Evolutionary conservation across 2,797 vertebrate species (phyloP).

Genomic region (Parotocinclus haroldoi): DNA sequence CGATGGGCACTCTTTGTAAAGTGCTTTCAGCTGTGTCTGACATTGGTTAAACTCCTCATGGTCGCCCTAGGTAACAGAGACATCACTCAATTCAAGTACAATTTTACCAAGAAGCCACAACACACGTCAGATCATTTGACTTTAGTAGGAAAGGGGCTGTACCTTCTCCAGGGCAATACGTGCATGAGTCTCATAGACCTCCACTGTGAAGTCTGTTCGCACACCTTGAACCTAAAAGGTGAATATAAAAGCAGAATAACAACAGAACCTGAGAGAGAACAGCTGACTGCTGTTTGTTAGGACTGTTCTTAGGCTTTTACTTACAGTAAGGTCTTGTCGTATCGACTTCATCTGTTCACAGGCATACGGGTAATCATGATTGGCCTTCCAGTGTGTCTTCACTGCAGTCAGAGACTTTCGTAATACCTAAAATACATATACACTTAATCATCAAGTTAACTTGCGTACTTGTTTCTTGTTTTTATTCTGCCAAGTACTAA

Average conservation of each 20-base stretch:
- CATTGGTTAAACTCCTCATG: constrained; percentile 96
- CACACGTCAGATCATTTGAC: neutral
- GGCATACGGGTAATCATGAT: constrained; percentile 88
- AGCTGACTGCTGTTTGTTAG: no score
- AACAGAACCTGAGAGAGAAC: neutral
- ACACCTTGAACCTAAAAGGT: constrained; percentile 83
- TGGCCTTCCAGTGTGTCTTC: constrained; percentile 84
- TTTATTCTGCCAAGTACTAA: no score
- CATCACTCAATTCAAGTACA: neutral
- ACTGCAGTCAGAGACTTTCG: constrained; percentile 80
- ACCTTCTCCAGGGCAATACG: constrained; percentile 92
- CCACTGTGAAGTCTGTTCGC: constrained; percentile 90
- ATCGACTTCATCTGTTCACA: constrained; percentile 96
- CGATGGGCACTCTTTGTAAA: constrained; percentile 83
- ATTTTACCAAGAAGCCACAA: neutral
- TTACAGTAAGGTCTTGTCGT: constrained; percentile 88
- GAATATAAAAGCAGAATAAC: neutral
- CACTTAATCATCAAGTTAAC: no score
- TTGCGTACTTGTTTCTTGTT: no score
- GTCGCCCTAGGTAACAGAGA: constrained; percentile 74
- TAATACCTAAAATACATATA: constrained; percentile 71
- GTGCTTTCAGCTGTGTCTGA: constrained; percentile 88
- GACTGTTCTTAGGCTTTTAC: constrained; percentile 25
- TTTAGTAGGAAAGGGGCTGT: constrained; percentile 3
- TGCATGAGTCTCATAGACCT: constrained; percentile 92